Evolutionary conservation across 2,888 invertebrate genomes (phyloP).

Genomic region (Tenthredo distinguenda): DNA sequence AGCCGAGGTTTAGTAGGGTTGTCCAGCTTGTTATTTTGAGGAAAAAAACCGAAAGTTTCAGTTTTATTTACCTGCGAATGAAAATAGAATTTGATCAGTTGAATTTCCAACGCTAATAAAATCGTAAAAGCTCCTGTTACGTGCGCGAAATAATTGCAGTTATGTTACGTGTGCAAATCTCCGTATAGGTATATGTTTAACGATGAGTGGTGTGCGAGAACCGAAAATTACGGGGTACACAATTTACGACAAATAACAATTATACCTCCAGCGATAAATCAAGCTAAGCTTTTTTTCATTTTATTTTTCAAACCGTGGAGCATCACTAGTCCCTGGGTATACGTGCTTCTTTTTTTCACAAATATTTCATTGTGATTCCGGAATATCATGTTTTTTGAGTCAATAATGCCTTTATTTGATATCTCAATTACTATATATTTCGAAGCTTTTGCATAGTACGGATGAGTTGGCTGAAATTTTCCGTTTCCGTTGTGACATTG

Average conservation of each 20-base stretch:
- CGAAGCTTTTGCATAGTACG: background rate
- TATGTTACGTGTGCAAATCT: background rate
- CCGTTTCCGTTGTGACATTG: background rate
- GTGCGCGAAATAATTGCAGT: constrained; percentile 1
- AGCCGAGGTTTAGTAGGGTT: background rate
- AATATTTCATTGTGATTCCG: background rate
- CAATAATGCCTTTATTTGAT: background rate
- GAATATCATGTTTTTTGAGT: background rate
- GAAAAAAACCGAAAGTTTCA: too few relatives aligned
- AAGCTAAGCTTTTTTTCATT: background rate
- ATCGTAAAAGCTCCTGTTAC: background rate
- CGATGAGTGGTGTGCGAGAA: background rate
- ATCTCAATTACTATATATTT: background rate
- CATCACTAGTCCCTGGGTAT: background rate
- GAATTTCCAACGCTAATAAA: background rate
- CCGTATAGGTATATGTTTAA: background rate
- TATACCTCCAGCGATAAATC: constrained; percentile 18
- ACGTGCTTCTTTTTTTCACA: background rate
- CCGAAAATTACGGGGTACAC: constrained; percentile 20
- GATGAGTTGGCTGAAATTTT: background rate
- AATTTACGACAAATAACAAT: constrained; percentile 24
- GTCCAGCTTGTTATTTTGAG: background rate
- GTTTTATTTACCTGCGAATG: background rate
- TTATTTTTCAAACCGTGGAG: background rate
- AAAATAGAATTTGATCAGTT: constrained; percentile 2